Evolutionary conservation across 2,888 invertebrate genomes (phyloP).

Genomic region (Anaspis maculata): DNA sequence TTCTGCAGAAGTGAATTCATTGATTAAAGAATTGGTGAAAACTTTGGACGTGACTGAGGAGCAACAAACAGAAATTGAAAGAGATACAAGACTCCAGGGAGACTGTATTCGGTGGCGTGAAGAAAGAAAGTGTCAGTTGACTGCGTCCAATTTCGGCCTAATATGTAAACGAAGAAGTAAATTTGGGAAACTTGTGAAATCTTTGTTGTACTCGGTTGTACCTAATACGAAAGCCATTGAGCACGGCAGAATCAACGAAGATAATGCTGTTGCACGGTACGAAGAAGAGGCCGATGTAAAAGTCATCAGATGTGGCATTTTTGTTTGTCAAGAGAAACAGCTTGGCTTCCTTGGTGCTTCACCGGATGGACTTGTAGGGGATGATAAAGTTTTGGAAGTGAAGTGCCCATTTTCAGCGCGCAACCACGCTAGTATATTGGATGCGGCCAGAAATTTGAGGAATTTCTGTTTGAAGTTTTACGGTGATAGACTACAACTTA

Average conservation of each 20-base stretch:
- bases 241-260: too few species aligned
- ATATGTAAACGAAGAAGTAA: neutral
- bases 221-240: neutral
- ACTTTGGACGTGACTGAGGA: neutral
- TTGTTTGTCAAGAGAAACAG: neutral
- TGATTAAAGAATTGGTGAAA: neutral
- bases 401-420: slow-evolving; percentile 3
- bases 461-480: neutral
- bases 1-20: neutral
- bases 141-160: slow-evolving; percentile 1
- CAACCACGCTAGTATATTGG: neutral
- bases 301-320: slow-evolving; percentile 1
- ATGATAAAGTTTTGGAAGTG: slow-evolving; percentile 1
- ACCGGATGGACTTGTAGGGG: slow-evolving; percentile 1
- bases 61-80: slow-evolving; percentile 1
- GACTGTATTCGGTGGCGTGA: neutral
- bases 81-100: neutral
- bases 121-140: neutral
- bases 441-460: neutral
- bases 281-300: too few species aligned
- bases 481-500: neutral
- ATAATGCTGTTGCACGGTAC: too few species aligned
- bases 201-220: neutral
- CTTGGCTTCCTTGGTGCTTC: slow-evolving; percentile 1
- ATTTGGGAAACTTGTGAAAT: neutral